Evolutionary conservation across 2,113 vertebrate species (phyloP).

Genomic region (Platichthys stellatus): DNA sequence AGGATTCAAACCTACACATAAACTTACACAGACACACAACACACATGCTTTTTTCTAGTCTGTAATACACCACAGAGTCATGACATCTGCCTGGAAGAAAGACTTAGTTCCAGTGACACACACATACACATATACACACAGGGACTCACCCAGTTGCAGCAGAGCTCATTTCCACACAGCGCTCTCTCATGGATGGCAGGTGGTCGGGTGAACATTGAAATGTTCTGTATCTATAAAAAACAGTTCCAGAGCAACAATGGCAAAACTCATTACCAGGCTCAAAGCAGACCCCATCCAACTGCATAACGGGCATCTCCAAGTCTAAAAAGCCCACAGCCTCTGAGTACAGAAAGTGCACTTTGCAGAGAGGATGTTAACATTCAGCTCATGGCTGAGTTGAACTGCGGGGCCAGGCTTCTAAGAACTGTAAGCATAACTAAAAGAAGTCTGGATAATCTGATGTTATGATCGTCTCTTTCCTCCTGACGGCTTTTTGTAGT

Average conservation of each 20-base stretch:
- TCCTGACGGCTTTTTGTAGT: constrained; percentile 19
- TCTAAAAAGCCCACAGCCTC: constrained; percentile 7
- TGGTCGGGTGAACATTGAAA: constrained; percentile 19
- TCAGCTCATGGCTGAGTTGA: constrained; percentile 38
- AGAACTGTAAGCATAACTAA: constrained; percentile 27
- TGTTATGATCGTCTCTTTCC: constrained; percentile 9
- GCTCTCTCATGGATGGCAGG: constrained; percentile 1
- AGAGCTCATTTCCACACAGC: too few species aligned
- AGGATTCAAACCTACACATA: too few species aligned
- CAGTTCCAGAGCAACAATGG: constrained; percentile 28
- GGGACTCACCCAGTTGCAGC: background rate
- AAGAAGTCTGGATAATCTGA: constrained; percentile 32
- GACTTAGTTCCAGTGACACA: too few species aligned
- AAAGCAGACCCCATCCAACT: constrained; percentile 27
- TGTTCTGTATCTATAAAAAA: constrained; percentile 31
- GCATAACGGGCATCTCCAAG: constrained; percentile 16
- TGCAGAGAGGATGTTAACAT: constrained; percentile 24
- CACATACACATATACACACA: too few species aligned
- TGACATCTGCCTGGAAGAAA: too few species aligned
- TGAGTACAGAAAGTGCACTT: constrained; percentile 12
- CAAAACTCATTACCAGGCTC: constrained; percentile 42
- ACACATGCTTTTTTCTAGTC: too few species aligned
- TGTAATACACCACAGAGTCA: too few species aligned
- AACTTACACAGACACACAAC: too few species aligned
- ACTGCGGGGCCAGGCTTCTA: constrained; percentile 28